A percentile compares a stretch with the other conserved stretches of the same genome.
phyloP scores from a whole-genome alignment of 23 tunicate species.

The Phallusia fumigata region DNA sequence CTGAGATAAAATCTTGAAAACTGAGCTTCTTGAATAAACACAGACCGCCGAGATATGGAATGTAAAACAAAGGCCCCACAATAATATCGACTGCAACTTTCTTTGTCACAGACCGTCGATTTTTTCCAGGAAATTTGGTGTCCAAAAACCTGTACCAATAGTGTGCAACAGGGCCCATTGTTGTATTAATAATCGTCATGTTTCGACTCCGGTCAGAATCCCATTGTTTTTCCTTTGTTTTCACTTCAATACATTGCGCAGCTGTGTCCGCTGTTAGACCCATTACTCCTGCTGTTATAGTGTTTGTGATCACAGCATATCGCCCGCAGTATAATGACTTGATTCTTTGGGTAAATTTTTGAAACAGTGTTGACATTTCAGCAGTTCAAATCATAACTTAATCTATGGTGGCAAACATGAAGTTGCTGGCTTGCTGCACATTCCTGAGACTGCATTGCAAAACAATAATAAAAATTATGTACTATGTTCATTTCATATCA shows the following conservation, averaged over 20 bases:
- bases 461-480: no score
- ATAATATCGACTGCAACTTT: conserved; percentile 51
- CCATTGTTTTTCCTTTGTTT: conserved; percentile 16
- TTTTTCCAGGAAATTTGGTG: conserved; percentile 54
- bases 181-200: conserved; percentile 51
- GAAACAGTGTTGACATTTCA: neutral
- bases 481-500: no score
- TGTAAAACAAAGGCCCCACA: conserved; percentile 32
- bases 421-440: no score
- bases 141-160: conserved; percentile 83
- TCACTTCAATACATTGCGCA: conserved; percentile 41
- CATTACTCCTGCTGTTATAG: conserved; percentile 62
- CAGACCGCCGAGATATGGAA: neutral
- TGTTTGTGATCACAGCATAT: conserved; percentile 74
- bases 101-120: conserved; percentile 22
- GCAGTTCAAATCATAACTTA: no score
- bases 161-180: conserved; percentile 64
- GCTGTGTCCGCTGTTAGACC: conserved; percentile 39
- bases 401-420: no score
- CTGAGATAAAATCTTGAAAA: neutral
- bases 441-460: no score
- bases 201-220: conserved; percentile 40
- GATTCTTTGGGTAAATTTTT: neutral
- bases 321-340: conserved; percentile 45
- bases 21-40: neutral